phyloP scores from a whole-genome alignment of 2,797 vertebrate species.

The Anas acuta region DNA sequence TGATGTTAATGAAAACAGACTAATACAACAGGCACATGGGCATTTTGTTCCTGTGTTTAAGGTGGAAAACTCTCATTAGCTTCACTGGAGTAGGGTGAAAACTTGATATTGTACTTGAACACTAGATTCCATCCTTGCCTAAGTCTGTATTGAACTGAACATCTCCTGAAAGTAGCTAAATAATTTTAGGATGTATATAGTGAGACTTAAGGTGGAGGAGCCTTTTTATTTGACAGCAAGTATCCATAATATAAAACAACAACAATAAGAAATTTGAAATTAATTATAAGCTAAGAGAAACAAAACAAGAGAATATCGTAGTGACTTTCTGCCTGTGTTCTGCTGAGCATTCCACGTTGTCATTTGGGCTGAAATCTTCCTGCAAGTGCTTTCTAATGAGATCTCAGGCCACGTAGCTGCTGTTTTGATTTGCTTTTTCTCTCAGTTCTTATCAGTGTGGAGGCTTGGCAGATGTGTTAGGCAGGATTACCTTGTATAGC shows the following conservation, averaged over 20 bases:
- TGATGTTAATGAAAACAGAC: not conserved
- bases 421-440: slow-evolving; percentile 21
- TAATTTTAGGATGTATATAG: not conserved
- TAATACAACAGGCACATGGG: not conserved
- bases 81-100: not conserved
- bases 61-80: not conserved
- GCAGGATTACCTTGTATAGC: not conserved
- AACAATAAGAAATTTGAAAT: not conserved
- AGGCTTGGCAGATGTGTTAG: not conserved
- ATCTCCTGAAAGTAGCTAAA: not conserved
- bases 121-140: not conserved
- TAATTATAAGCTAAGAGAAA: not conserved
- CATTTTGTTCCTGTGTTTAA: not conserved
- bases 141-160: not conserved
- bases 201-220: not conserved
- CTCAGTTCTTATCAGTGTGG: not conserved
- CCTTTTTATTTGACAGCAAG: not conserved
- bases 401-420: not conserved
- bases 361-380: not conserved
- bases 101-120: not conserved
- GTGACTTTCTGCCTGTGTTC: not conserved
- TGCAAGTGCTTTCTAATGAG: not conserved
- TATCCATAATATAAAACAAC: accelerated
- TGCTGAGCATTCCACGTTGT: not conserved
- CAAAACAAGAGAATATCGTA: not conserved